A percentile compares a stretch with the other conserved stretches of the same genome.
Evolutionary conservation across 2,888 invertebrate species (phyloP).

Genomic region (Cartodere bifasciata): DNA sequence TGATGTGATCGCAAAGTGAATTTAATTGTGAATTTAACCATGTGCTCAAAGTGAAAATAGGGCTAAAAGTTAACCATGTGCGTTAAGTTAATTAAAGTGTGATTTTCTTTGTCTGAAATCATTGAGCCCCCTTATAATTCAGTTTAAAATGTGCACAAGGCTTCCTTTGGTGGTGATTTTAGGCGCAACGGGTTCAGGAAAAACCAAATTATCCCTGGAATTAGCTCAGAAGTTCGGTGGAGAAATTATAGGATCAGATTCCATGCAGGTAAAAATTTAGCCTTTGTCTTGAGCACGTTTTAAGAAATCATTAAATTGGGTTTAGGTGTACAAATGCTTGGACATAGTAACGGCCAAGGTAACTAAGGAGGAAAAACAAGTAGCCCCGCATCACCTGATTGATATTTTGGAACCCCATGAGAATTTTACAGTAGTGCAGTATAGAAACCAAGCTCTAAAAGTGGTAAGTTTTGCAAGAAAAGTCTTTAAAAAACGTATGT

Average conservation of each 20-base stretch:
- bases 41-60: too few relatives aligned
- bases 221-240: slow-evolving; percentile 74
- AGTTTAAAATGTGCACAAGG: slow-evolving; percentile 16
- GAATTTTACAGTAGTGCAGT: slow-evolving; percentile 73
- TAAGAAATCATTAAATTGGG: slow-evolving; percentile 21
- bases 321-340: slow-evolving; percentile 83
- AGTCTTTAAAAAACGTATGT: not conserved
- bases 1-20: too few relatives aligned
- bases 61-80: too few relatives aligned
- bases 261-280: slow-evolving; percentile 74
- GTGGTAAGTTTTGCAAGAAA: slow-evolving; percentile 58
- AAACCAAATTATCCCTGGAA: slow-evolving; percentile 90
- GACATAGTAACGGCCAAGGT: slow-evolving; percentile 93
- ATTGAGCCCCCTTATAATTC: too few relatives aligned
- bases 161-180: slow-evolving; percentile 77
- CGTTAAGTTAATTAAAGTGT: too few relatives aligned
- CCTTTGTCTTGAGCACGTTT: slow-evolving; percentile 7
- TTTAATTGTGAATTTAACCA: too few relatives aligned
- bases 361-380: slow-evolving; percentile 58
- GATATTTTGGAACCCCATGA: slow-evolving; percentile 72
- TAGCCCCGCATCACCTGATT: slow-evolving; percentile 77
- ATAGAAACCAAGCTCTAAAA: slow-evolving; percentile 64
- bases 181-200: slow-evolving; percentile 95
- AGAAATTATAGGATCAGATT: slow-evolving; percentile 96
- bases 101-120: too few relatives aligned